Evolutionary conservation across 1,140 invertebrate species (phyloP), one percentile per base, ranked within the genome.

Genomic region (Myzus persicae): DNA sequence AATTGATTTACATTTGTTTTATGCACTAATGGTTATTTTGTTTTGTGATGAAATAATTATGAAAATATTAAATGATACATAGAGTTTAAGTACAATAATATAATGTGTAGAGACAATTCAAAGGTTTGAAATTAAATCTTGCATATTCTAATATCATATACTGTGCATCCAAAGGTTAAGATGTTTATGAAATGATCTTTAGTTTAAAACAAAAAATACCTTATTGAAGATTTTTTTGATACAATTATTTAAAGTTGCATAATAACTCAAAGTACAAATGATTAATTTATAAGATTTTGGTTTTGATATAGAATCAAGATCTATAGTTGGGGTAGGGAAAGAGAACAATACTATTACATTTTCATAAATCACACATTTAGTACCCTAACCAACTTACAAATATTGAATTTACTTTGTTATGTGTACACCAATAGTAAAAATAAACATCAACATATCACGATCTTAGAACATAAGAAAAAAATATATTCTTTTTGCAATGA

Each of bases 391-490:
- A 76, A 76, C n/a, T n/a, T 76, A 76, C 59, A n/a, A 67, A 76
- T 76, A 76, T 76, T 76, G 59, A n/a, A n/a, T 76, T 76, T n/a
- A 76, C 31, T 76, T 76, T 76, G 59, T n/a, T 76, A n/a, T n/a
- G 4, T 14, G 1, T n/a, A 76, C 14, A 76, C 14, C 31, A 76
- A n/a, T 18, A 76, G 14, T 76, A 18, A 76, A 76, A n/a, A n/a
- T 18, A 76, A 76, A 76, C 14, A 76, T 76, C n/a, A 76, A 76
- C 31, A 36, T 5, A 76, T 76, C n/a, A 51, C 2, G 2, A 51
- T 51, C 46, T 84, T 59, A 59, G 22, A 87, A 87, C 26, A 93
- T 22, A 67, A 59, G 44, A 94, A 91, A 90, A 85, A 20, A 93
- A 85, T 51, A 40, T 91, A 40, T 40, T 38, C 3, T 36, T 89